Conservation (phyloP, 2,113 vertebrate species). For the Labeo catla region DNA sequence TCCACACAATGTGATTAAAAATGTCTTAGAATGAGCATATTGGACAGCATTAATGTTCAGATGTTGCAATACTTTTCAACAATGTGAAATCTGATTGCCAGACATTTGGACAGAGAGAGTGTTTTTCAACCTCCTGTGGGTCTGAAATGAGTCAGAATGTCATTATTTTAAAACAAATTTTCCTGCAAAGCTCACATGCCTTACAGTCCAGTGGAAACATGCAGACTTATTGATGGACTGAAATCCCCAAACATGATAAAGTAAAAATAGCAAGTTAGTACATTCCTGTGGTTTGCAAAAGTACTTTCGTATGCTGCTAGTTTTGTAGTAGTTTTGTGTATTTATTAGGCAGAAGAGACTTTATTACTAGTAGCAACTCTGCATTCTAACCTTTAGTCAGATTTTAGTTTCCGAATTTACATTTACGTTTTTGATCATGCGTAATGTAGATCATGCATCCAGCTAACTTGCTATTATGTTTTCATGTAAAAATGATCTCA, state of each 20-base stretch:
- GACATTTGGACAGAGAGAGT: slow-evolving; percentile 3
- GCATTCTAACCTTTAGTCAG: not conserved
- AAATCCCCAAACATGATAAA: slow-evolving; percentile 18
- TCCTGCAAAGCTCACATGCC: not conserved
- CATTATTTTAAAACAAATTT: not conserved
- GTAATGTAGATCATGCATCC: not conserved
- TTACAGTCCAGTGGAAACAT: not conserved
- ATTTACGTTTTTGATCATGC: not conserved
- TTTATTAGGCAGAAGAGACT: not conserved
- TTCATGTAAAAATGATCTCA: not conserved
- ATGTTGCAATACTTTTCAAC: slow-evolving; percentile 18
- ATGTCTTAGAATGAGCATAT: not conserved
- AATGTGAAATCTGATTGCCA: slow-evolving; percentile 13
- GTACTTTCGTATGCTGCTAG: not conserved
- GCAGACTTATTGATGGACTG: not conserved
- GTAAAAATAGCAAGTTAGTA: not conserved
- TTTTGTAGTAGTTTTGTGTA: slow-evolving; percentile 1
- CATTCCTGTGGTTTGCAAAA: not conserved
- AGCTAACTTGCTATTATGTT: not conserved
- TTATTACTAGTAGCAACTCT: not conserved
- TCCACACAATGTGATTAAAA: not conserved
- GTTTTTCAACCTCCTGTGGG: not conserved
- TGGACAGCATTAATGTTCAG: not conserved
- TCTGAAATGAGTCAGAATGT: not conserved
- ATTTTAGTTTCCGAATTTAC: not conserved